Evolutionary conservation across 2,888 invertebrate species (phyloP).

Genomic region (Acrobasis suavella): DNA sequence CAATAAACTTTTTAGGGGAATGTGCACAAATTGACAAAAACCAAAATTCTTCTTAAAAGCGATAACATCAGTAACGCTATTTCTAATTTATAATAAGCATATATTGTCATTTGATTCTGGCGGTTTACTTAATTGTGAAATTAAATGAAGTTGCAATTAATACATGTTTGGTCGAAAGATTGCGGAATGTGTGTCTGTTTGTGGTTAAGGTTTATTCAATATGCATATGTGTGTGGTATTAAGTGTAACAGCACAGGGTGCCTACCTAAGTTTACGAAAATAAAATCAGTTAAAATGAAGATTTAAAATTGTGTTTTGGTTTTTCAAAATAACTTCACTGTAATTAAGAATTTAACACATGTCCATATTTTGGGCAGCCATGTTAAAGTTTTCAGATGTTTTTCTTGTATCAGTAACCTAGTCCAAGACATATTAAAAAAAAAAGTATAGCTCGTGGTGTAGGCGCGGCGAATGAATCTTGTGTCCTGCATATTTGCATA

Average conservation of each 20-base stretch:
- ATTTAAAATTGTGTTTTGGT: no score
- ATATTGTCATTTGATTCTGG: not conserved
- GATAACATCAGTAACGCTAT: not conserved
- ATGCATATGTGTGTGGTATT: not conserved
- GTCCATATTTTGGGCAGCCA: no score
- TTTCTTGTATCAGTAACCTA: not conserved
- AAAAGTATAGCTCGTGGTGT: constrained; percentile 42
- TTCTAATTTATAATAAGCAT: no score
- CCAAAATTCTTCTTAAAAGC: no score
- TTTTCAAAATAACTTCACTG: no score
- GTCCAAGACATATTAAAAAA: not conserved
- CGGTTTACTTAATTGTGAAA: not conserved
- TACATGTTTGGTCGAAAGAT: not conserved
- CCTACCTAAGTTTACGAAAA: not conserved
- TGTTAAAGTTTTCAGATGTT: no score
- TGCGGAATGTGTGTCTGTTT: constrained; percentile 2
- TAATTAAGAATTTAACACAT: no score
- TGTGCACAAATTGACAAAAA: no score
- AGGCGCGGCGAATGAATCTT: constrained; percentile 34
- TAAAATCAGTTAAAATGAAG: no score
- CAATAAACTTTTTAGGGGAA: no score
- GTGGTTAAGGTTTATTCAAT: constrained; percentile 20
- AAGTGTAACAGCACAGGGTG: not conserved
- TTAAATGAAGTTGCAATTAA: not conserved
- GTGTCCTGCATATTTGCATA: constrained; percentile 61